Evolutionary conservation across 1,140 invertebrate genomes (phyloP), one percentile per base, ranked within the genome.

Genomic region (Lepidurus packardi): DNA sequence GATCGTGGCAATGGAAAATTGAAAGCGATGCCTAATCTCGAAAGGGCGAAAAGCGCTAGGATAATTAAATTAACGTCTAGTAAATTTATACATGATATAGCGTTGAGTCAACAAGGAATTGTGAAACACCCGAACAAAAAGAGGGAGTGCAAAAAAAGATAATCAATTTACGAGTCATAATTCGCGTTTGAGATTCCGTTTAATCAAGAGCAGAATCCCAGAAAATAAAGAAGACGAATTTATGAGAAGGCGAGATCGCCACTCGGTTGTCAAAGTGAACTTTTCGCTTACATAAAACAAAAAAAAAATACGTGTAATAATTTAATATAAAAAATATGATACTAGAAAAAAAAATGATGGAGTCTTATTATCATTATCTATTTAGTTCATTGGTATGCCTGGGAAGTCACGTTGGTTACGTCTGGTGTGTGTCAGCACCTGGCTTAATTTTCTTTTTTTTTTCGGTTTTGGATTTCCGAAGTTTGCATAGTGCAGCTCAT

Each of bases 311-410:
- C 34, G 34, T 34, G 34, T 34, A 34, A 34, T 34, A 34, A 34
- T 34, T 34, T 34, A 34, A 34, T 34, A 2, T 2, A 34, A 34
- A 34, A 34, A 34, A 34, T 34, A 34, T 2, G 4, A 0, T 34
- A 34, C 34, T 4, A 65, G 53, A 21, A 65, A 16, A 25, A 25
- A 21, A 13, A n/a, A 16, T 65, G 53, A 65, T 65, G 53, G 53
- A 65, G 16, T 65, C 53, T 21, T 65, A n/a, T 65, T 65, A n/a
- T 13, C 53, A 21, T 65, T 65, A 65, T 65, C 53, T 65, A 65
- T 65, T n/a, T 65, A 65, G 53, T 65, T 65, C 53, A 65, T 65
- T 65, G 53, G 53, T 65, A 65, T 65, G 53, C 53, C 53, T 65
- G 53, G 53, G 53, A 65, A 21, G 53, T 11, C 21, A 65, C 53